Base-by-base conservation (phyloP, 2,888 invertebrate genomes). In the Eristalis pertinax region DNA sequence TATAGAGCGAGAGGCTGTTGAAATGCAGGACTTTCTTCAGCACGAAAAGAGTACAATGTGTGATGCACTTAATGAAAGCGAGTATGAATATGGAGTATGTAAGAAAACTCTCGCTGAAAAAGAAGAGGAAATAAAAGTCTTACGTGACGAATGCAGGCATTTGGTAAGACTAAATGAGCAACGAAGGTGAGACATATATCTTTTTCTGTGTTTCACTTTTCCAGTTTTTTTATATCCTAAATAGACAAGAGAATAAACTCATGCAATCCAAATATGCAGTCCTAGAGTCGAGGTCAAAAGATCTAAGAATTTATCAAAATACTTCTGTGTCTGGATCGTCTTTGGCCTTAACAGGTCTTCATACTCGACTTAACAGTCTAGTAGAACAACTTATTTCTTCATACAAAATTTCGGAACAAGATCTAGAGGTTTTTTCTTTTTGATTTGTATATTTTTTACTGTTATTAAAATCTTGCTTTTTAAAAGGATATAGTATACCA, bases 1-100 rank as follows among this genome's bases (percentile, higher is more conserved):
- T 90, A 94, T 96, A 29, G 97, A 98, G 92, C 95, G 95, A 24
- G 98, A 98, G 92, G 96, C 97, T 35, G 94, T 94, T 2, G 98
- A 98, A 93, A 94, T 98, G 93, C 97, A 97, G 91, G 97, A 98
- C 91, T 98, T 98, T 92, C 94, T 98, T 88, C 97, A 97, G 90
- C 96, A 96, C 11, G 98, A 98, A 93, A 97, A 97, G 90, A 95
- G 95, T 5, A 96, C 97, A 10, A 94, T 98, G 89, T 95, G 95
- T 26, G 97, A 97, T 91, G 96, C 97, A 0, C 94, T 98, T 62
- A 95, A 95, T 58, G 98, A 98, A 89, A 94, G 96, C 1, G 98
- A 98, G 88, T 77, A 79, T n/a, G 92, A 92, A 41, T 90, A 91
- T 90, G 90, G 90, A 90, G 89, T 90, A 78, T 89, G 91, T 82